These are phyloP conservation scores for Pelvicachromis taeniatus DNA, from an alignment of 2,113 vertebrate genomes.

Conservation along the genomic window DNA sequence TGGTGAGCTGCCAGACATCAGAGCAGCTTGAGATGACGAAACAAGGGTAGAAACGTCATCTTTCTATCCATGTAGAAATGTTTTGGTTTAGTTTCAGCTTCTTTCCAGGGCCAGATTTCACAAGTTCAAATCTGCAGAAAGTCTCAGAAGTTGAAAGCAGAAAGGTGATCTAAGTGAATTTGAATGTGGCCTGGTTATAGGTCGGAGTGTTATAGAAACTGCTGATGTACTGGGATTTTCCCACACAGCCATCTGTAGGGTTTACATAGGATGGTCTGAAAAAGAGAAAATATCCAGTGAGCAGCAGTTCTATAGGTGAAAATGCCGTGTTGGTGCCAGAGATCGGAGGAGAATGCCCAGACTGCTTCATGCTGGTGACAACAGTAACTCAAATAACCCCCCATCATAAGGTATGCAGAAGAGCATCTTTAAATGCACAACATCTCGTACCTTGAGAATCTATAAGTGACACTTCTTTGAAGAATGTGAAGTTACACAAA, in stretches of 20 bases:
- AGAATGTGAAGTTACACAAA: not conserved
- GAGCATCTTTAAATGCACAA: not conserved
- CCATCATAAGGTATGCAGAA: not conserved
- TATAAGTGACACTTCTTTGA: not conserved
- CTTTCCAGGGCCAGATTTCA: not conserved
- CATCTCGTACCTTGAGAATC: rapidly evolving
- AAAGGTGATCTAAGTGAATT: not conserved
- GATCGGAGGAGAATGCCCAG: not conserved
- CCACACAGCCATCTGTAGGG: not conserved
- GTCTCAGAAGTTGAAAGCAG: not conserved
- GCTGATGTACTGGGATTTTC: not conserved
- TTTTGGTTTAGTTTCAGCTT: not conserved
- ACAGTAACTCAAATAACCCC: not conserved
- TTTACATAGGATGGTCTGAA: not conserved
- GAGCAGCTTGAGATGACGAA: not conserved
- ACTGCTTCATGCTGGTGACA: not conserved
- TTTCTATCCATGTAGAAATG: not conserved
- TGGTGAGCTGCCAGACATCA: not conserved
- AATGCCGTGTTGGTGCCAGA: not conserved
- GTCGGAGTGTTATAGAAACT: not conserved
- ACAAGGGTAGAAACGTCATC: not conserved
- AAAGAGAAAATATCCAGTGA: not conserved
- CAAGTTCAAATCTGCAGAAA: not conserved
- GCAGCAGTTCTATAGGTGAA: not conserved
- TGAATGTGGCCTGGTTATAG: not conserved